These are phyloP conservation scores for Malurus splendens DNA, from an alignment of 2,797 vertebrate genomes.

Conservation along the genomic window DNA sequence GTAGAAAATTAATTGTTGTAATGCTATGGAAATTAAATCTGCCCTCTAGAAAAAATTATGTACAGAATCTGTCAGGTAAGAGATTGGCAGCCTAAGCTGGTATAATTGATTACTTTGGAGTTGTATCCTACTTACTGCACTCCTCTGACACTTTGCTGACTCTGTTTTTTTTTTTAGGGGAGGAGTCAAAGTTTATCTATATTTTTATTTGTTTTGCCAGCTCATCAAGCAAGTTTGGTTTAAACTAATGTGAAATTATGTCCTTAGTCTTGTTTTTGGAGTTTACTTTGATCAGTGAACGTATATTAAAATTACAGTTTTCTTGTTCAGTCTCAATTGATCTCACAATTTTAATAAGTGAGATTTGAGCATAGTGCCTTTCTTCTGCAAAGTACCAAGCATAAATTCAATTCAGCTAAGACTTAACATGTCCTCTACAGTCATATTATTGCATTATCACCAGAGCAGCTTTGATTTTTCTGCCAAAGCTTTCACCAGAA, in stretches of 20 bases:
- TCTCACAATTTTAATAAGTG: not conserved
- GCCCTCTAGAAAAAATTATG: not conserved
- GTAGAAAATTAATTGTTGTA: not conserved
- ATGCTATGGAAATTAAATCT: not conserved
- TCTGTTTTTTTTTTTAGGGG: not conserved
- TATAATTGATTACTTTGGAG: not conserved
- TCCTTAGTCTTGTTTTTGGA: not conserved
- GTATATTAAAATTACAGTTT: not conserved
- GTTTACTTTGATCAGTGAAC: not conserved
- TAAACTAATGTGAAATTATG: not conserved
- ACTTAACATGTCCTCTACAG: not conserved
- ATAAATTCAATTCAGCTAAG: not conserved
- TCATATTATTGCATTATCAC: not conserved
- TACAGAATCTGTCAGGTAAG: not conserved
- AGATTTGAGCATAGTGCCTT: not conserved
- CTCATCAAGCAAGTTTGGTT: not conserved
- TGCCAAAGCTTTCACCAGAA: not conserved
- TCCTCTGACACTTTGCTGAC: not conserved
- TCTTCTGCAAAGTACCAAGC: not conserved
- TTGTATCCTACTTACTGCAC: not conserved
- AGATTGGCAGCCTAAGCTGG: not conserved
- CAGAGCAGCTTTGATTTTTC: slow-evolving; percentile 12
- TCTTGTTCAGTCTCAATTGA: not conserved
- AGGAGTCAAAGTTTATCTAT: not conserved
- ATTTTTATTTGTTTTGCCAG: not conserved